Percentiles rank a stretch among this genome's conserved stretches.
Conservation (phyloP, 2,113 vertebrate genomes). For the Neolamprologus brichardi region DNA sequence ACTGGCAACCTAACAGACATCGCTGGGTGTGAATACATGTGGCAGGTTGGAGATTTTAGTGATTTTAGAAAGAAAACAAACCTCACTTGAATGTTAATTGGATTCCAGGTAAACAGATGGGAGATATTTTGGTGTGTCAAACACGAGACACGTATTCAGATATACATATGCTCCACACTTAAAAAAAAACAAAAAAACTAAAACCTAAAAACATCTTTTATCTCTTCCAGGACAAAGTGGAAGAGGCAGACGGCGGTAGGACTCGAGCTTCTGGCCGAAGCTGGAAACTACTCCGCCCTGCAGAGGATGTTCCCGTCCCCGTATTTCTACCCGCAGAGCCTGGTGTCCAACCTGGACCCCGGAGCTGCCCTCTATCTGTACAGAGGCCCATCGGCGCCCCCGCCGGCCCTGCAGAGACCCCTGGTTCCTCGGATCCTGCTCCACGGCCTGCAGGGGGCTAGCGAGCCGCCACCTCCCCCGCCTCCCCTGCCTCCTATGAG, state of each 20-base stretch:
- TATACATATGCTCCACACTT: background rate
- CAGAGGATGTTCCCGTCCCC: conserved; percentile 98
- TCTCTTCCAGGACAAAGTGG: conserved; percentile 87
- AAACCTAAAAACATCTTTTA: background rate
- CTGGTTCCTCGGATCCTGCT: conserved; percentile 93
- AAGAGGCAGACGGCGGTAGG: conserved; percentile 96
- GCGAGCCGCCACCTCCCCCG: conserved; percentile 81
- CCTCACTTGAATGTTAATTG: conserved; percentile 8
- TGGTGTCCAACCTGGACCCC: conserved; percentile 94
- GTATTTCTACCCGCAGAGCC: conserved; percentile 95
- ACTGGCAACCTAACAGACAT: conserved; percentile 29
- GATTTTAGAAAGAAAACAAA: background rate
- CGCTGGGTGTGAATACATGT: conserved; percentile 46
- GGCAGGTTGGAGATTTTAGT: conserved; percentile 20
- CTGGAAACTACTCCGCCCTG: conserved; percentile 92
- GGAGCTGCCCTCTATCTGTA: conserved; percentile 92
- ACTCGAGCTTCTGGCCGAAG: conserved; percentile 91
- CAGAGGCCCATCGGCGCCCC: conserved; percentile 88
- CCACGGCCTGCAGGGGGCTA: conserved; percentile 88
- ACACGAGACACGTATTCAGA: background rate
- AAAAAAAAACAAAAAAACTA: background rate
- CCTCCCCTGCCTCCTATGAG: conserved; percentile 83
- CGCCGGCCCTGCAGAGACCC: conserved; percentile 87
- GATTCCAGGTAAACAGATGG: conserved; percentile 22
- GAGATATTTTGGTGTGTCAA: background rate